A percentile compares a stretch with the other conserved stretches of the same genome.
These are phyloP conservation scores for Hemibagrus guttatus DNA, from an alignment of 2,797 vertebrate species.

Conservation along the genomic window DNA sequence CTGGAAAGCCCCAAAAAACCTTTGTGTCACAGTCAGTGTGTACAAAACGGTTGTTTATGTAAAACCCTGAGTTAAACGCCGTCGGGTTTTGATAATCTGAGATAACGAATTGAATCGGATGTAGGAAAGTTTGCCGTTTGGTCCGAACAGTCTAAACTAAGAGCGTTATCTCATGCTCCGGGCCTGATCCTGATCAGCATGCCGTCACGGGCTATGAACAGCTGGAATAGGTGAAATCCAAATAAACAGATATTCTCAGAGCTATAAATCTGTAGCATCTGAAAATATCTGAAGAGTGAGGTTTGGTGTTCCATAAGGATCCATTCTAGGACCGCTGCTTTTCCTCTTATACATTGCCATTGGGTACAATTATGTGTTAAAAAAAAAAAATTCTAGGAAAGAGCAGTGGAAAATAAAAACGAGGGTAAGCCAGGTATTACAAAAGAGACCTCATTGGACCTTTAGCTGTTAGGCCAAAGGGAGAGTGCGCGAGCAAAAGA, in stretches of 20 bases:
- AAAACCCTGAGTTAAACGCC: slow-evolving; percentile 11
- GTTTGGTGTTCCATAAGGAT: slow-evolving; percentile 12
- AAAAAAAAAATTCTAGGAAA: neutral
- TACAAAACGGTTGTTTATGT: neutral
- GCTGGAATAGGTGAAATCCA: slow-evolving; percentile 38
- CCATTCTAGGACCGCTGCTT: slow-evolving; percentile 6
- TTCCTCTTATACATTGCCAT: slow-evolving; percentile 27
- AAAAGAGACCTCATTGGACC: slow-evolving; percentile 39
- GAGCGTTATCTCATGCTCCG: slow-evolving; percentile 22
- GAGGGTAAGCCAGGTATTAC: slow-evolving; percentile 34
- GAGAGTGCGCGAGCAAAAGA: slow-evolving; percentile 35
- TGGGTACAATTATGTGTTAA: slow-evolving; percentile 24
- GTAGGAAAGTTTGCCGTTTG: slow-evolving; percentile 33
- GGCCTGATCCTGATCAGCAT: slow-evolving; percentile 18
- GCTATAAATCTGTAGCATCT: slow-evolving; percentile 38
- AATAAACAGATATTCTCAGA: slow-evolving; percentile 29
- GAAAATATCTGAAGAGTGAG: slow-evolving; percentile 48
- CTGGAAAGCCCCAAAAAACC: neutral
- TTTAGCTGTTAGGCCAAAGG: slow-evolving; percentile 48
- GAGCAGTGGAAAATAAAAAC: slow-evolving; percentile 29
- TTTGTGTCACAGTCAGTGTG: neutral
- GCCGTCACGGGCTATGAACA: slow-evolving; percentile 31
- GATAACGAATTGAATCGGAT: slow-evolving; percentile 26
- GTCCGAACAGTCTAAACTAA: slow-evolving; percentile 23
- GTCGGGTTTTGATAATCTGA: slow-evolving; percentile 10